phyloP scores from a whole-genome alignment of 2,113 vertebrate species.

The Pluvianellus socialis region DNA sequence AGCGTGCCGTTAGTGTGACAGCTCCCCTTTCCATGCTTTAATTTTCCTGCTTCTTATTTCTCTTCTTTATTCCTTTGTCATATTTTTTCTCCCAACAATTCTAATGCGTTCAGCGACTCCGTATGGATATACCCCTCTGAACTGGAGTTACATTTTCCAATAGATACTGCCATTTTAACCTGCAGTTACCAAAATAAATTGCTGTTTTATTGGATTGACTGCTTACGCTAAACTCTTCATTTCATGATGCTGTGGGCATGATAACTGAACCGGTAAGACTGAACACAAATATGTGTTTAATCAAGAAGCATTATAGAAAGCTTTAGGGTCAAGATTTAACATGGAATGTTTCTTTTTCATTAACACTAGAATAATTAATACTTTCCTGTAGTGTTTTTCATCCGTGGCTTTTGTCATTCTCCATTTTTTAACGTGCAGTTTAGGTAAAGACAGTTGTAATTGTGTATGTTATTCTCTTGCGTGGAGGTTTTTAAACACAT shows the following conservation, averaged over 20 bases:
- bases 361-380: not conserved
- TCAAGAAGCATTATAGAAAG: not conserved
- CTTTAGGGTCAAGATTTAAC: not conserved
- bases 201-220: not conserved
- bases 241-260: not conserved
- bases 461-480: not conserved
- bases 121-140: not conserved
- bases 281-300: not conserved
- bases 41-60: not conserved
- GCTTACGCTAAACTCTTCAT: not conserved
- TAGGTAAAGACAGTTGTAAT: not conserved
- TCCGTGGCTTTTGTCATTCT: not conserved
- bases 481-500: not conserved
- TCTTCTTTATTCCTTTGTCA: not conserved
- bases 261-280: not conserved
- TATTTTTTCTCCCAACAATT: not conserved
- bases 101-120: fast-evolving
- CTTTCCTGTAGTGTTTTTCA: not conserved
- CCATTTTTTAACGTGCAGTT: not conserved
- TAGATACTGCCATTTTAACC: not conserved
- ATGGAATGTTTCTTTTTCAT: not conserved
- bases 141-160: not conserved
- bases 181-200: not conserved
- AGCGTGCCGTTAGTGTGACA: fast-evolving
- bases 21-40: not conserved